A percentile compares a stretch with the other conserved stretches of the same genome.
These are phyloP conservation scores for Mimachlamys varia DNA, from an alignment of 2,888 invertebrate genomes.

Conservation along the genomic window DNA sequence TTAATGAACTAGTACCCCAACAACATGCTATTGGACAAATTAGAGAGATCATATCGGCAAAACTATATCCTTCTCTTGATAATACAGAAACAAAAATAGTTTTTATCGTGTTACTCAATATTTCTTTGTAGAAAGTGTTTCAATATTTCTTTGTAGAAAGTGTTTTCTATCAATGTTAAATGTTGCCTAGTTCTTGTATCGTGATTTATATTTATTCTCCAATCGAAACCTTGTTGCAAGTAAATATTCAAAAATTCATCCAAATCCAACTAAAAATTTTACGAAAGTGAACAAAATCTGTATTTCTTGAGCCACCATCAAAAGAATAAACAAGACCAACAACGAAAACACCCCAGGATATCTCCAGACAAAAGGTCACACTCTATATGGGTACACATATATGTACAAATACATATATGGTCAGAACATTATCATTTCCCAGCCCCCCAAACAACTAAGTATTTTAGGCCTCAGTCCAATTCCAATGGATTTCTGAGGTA, in stretches of 20 bases:
- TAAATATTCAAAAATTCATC: not conserved
- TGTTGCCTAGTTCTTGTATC: not conserved
- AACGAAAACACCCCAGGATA: not conserved
- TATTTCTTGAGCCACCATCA: not conserved
- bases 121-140: not conserved
- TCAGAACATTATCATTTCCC: not conserved
- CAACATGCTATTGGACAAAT: not conserved
- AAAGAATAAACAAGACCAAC: not conserved
- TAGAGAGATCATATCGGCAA: not conserved
- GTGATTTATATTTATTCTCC: not conserved
- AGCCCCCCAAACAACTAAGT: not conserved
- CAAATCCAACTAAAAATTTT: not conserved
- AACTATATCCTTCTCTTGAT: not conserved
- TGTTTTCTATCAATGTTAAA: not conserved
- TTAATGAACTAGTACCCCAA: not conserved
- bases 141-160: too few relatives aligned
- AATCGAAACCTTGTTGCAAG: not conserved
- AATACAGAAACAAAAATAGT: not conserved
- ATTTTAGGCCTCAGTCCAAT: slow-evolving; percentile 30
- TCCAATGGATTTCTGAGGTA: slow-evolving; percentile 26
- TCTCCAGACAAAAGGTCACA: not conserved
- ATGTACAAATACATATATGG: not conserved
- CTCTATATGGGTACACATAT: not conserved
- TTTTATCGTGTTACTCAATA: too few relatives aligned
- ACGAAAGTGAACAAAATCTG: not conserved